Base-by-base conservation (phyloP, 2,113 vertebrate genomes). In the Lepus europaeus region DNA sequence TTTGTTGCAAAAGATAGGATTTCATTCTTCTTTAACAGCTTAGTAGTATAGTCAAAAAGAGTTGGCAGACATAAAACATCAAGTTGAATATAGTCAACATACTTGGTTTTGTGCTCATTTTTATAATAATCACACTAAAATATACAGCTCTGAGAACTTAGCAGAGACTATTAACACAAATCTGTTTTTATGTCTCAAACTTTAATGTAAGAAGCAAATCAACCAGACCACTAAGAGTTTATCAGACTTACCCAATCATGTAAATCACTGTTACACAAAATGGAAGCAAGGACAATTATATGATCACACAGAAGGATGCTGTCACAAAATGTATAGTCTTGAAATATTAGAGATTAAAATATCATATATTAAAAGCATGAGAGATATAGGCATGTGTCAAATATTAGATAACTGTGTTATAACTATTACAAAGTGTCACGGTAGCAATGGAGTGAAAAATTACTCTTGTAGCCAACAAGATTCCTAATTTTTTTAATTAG, bases 51-150 rank as follows among this genome's bases (percentile, higher is more conserved):
- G 45, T 45, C 45, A 45, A 45, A 45, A 45, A 45, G 31, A 20
- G 33, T n/a, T 88, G 70, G 56, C 25, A 89, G 39, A 69, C 45
- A 82, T 56, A 66, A 91, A 89, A 77, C 1, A 82, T 36, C 69
- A 89, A 82, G 31, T 33, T 79, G 31, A 86, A 63, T 68, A 63
- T 78, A 63, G 74, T 27, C 95, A 85, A 49, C 69, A 14, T 66
- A 19, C 5, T 90, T 90, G 59, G 27, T 63, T 82, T 88, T 29
- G 53, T 53, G 25, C 73, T 91, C 13, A 25, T 19, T 2, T 61
- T 19, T 77, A 61, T 59, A 61, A 77, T 68, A 73, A 16, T 87
- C 63, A 93, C 78, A 64, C n/a, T 53, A 45, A 87, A 89, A 84
- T 64, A 6, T 51, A 68, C 13, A 56, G 4, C 3, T 69, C 87